phyloP scores from a whole-genome alignment of 2,797 vertebrate species.

The Oreochromis grahami region DNA sequence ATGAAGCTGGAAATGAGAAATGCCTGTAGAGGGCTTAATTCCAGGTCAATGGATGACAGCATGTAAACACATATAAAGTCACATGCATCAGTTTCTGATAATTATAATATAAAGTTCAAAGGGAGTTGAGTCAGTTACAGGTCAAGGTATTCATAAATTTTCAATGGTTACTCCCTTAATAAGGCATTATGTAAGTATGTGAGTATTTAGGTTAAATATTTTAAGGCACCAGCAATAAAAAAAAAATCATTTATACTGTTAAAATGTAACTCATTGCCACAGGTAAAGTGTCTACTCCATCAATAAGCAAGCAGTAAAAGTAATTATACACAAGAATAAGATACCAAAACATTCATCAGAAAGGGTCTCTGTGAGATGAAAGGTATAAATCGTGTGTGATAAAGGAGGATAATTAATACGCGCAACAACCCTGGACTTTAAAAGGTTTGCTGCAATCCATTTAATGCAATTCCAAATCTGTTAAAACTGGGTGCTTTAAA shows the following conservation, averaged over 20 bases:
- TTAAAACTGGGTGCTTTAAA: not conserved
- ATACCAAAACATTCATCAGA: not conserved
- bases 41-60: slow-evolving; percentile 3
- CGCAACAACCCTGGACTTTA: not conserved
- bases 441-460: not conserved
- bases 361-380: not conserved
- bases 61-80: not conserved
- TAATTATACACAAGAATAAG: not conserved
- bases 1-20: slow-evolving; percentile 6
- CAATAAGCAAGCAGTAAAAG: not conserved
- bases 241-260: not conserved
- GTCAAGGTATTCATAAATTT: not conserved
- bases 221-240: not conserved
- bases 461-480: not conserved
- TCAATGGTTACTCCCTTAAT: not conserved
- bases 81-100: not conserved
- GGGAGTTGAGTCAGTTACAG: not conserved
- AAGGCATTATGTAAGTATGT: not conserved
- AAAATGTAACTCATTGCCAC: not conserved
- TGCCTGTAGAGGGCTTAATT: not conserved
- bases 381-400: not conserved
- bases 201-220: not conserved
- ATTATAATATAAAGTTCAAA: not conserved
- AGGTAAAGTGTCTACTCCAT: not conserved
- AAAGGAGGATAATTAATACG: not conserved